Conservation (phyloP, 2,797 vertebrate genomes). For the Anguilla pacifica region DNA sequence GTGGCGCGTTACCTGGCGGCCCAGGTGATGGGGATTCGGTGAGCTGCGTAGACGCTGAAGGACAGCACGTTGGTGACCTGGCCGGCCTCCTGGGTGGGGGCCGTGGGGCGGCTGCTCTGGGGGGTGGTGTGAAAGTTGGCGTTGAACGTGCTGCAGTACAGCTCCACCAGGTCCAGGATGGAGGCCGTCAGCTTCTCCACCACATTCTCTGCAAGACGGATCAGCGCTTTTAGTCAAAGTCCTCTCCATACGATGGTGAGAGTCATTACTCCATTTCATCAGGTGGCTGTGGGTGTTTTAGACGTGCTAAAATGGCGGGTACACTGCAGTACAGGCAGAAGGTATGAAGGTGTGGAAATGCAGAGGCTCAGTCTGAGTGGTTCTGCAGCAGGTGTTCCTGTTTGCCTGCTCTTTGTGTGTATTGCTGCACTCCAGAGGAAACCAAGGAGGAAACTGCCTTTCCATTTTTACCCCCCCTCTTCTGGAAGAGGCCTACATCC, state of each 20-base stretch:
- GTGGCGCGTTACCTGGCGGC: conserved; percentile 78
- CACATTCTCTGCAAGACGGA: conserved; percentile 73
- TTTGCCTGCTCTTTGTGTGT: not conserved
- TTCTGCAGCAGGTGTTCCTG: not conserved
- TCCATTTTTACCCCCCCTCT: not conserved
- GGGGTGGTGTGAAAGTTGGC: conserved; percentile 87
- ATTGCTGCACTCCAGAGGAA: not conserved
- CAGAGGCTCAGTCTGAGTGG: not conserved
- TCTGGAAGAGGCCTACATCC: conserved; percentile 14
- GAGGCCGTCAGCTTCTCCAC: conserved; percentile 89
- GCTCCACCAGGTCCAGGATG: conserved; percentile 89
- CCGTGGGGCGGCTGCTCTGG: conserved; percentile 66
- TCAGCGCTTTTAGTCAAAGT: not conserved
- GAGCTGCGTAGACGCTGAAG: conserved; percentile 87
- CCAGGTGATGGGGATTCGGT: conserved; percentile 94
- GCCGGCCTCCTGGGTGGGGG: conserved; percentile 79
- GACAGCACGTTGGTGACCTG: conserved; percentile 78
- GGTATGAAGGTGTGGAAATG: not conserved
- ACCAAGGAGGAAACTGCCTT: not conserved
- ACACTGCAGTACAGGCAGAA: not conserved
- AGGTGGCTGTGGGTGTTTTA: not conserved
- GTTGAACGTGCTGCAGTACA: conserved; percentile 93
- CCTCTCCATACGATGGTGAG: not conserved
- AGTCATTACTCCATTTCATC: not conserved
- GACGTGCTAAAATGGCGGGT: not conserved